These are phyloP conservation scores for Cinclus mexicanus DNA, from an alignment of 2,113 vertebrate genomes.

Conservation along the genomic window DNA sequence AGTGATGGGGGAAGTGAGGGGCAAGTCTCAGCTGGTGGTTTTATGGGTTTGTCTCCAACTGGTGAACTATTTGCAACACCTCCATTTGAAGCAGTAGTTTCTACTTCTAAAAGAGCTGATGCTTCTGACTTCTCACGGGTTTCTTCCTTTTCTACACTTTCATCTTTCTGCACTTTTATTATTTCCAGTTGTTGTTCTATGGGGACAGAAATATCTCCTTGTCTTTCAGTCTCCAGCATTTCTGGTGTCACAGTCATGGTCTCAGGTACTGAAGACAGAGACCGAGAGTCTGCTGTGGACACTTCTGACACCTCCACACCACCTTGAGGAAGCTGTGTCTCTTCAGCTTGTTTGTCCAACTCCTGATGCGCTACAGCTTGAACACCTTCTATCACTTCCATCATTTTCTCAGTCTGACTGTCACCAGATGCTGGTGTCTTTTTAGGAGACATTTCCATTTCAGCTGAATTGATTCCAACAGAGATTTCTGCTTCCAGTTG, in stretches of 20 bases:
- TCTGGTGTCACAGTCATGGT: slow-evolving; percentile 15
- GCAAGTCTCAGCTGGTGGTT: slow-evolving; percentile 62
- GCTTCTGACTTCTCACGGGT: slow-evolving; percentile 26
- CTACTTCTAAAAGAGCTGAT: slow-evolving; percentile 60
- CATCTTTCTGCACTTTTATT: slow-evolving; percentile 14
- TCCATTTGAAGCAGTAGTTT: slow-evolving; percentile 73
- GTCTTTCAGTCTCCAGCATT: not conserved
- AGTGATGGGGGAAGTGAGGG: slow-evolving; percentile 59
- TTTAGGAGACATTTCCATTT: slow-evolving; percentile 69
- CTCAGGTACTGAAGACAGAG: slow-evolving; percentile 2
- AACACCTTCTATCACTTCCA: slow-evolving; percentile 68
- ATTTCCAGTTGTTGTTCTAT: slow-evolving; percentile 42
- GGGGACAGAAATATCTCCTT: slow-evolving; percentile 11
- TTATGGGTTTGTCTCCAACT: slow-evolving; percentile 68
- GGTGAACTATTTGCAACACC: slow-evolving; percentile 72
- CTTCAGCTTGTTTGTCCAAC: slow-evolving; percentile 74
- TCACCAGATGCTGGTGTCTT: slow-evolving; percentile 33
- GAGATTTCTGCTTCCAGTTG: slow-evolving; percentile 62
- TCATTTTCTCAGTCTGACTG: slow-evolving; percentile 37
- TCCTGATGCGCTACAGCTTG: slow-evolving; percentile 38
- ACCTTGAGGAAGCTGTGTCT: slow-evolving; percentile 49
- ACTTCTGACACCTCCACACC: slow-evolving; percentile 60
- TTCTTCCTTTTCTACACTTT: slow-evolving; percentile 52
- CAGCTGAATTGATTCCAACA: slow-evolving; percentile 32
- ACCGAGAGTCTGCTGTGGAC: slow-evolving; percentile 51